Base-by-base conservation (phyloP, 64 coral and sea anemone species). In the Montipora sp. region DNA sequence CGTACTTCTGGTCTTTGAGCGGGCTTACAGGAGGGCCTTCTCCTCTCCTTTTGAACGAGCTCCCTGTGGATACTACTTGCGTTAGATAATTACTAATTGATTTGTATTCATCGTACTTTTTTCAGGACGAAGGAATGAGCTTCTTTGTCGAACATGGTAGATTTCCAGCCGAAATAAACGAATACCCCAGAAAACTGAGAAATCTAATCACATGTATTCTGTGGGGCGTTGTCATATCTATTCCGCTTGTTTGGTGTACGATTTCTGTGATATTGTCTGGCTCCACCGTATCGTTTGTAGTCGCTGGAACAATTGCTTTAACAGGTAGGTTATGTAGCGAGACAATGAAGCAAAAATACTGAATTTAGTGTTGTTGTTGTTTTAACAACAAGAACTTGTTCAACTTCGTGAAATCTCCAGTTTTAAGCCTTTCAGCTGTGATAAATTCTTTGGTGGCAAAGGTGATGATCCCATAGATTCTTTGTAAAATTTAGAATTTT, bases 91-190 rank as follows among this genome's bases (percentile, higher is more conserved):
- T 6, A 57, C 6, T 57, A 63, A 11, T 63, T 15, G 60, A 66
- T 19, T 75, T 20, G 0, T 61, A 5, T 90, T 67, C 49, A 80
- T 21, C 36, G 36, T 50, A 1, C 23, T 7, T 83, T 84, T 94
- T 59, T 43, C 24, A 99, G 98, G 98, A 99, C 60, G 45, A 96
- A 86, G 74, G 59, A 46, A 92, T 99, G 98, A 88, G 72, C 7
- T 91, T 94, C 78, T 99, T 96, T 81, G 4, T 96, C 49, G 85
- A 92, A 69, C 88, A 99, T 61, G 92, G 95, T 49, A 59, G 51
- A 75, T 99, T 96, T 75, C 84, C 94, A 48, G 92, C 80, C 63
- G 82, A 95, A 12, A 86, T 69, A 75, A 61, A 91, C 16, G 79
- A 96, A 20, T 94, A 92, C 47, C 94, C 98, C 2, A 90, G 89